Evolutionary conservation across 2,113 vertebrate species (phyloP), one percentile per base, ranked within the genome.

Genomic region (Chaetops frenatus): DNA sequence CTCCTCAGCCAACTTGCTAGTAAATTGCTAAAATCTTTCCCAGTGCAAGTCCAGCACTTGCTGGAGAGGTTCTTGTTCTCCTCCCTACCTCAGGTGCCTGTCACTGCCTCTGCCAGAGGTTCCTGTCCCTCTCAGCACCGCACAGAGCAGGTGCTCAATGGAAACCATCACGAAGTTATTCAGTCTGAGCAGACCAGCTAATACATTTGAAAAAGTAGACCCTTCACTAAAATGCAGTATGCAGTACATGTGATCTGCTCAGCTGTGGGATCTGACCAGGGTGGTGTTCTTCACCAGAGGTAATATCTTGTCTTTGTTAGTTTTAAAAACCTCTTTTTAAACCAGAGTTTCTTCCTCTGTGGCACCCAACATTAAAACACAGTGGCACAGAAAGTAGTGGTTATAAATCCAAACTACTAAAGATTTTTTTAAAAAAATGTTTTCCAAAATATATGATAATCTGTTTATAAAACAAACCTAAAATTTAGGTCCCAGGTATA

Each of bases 81-180:
- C 27, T 13, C 0, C 47, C 38, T 44, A 7, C 47, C 33, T 64
- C 62, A 65, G 36, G 9, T n/a, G 8, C 31, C 58, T 47, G 35
- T 22, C 84, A 50, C 12, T 27, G 15, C 27, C 42, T 61, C 29
- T 47, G 20, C 11, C 33, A 71, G 69, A 67, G 27, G 51, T 33
- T 67, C 44, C 45, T 71, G 27, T 47, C 48, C 48, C 40, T 31
- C 47, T 42, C 65, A 25, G 6, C 7, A 1, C 1, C 6, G 62
- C 19, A 9, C 3, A 2, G 56, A 67, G 57, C 35, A 35, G 33
- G 1, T 2, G 3, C 31, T 42, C 53, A 12, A 1, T 15, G 50
- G 31, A 42, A 79, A 10, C 20, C 69, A 13, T n/a, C 50, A 16
- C n/a, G 2, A 33, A 64, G 62, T 54, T 28, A 47, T 27, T 69